Conservation (phyloP, 2,888 invertebrate species). For the Magallana nippona region DNA sequence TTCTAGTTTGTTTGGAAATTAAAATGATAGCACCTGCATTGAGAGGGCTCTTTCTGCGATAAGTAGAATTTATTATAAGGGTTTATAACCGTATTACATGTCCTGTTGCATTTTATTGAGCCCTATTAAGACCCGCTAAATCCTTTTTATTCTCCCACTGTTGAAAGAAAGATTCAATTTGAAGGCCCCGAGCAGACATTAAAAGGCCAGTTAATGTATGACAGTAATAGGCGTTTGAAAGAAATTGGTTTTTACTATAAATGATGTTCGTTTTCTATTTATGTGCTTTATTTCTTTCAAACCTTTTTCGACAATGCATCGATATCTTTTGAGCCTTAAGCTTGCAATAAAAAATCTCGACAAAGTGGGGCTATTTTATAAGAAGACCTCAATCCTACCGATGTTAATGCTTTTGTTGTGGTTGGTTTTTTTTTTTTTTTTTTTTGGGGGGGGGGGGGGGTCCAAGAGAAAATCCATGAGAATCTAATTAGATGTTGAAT, state of each 20-base stretch:
- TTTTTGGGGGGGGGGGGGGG: no score
- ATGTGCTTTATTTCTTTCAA: no score
- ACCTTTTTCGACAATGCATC: no score
- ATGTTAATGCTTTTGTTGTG: no score
- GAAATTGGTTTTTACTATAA: not conserved
- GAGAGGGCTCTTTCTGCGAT: not conserved
- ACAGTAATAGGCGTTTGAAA: not conserved
- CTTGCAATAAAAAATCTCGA: no score
- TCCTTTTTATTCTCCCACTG: not conserved
- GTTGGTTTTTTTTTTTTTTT: no score
- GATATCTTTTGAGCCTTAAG: no score
- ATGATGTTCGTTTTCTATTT: no score
- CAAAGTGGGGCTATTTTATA: no score
- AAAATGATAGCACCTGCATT: not conserved
- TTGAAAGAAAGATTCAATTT: not conserved
- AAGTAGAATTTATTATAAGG: not conserved
- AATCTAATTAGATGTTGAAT: no score
- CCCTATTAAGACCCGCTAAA: constrained; percentile 1
- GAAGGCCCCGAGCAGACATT: not conserved
- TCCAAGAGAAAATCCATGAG: no score
- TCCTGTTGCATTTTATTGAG: constrained; percentile 13
- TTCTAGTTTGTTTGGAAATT: constrained; percentile 3
- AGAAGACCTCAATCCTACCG: no score
- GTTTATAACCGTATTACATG: not conserved
- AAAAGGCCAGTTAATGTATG: constrained; percentile 4